These are phyloP conservation scores for Leptocoma aspasia DNA, from an alignment of 2,113 vertebrate genomes.

Conservation along the genomic window DNA sequence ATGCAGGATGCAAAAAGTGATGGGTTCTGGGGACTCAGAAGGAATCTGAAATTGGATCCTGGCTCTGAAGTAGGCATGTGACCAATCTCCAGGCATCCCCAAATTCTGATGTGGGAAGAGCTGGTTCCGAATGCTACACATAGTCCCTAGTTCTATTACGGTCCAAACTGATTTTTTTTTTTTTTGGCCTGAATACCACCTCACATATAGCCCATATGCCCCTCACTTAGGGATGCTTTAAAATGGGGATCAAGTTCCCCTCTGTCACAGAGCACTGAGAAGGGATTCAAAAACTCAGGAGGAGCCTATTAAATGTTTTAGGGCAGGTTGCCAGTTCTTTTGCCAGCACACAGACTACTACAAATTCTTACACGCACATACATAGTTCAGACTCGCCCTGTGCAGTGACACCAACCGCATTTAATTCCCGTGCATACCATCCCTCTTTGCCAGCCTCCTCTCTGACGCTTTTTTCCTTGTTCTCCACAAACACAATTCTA, in stretches of 20 bases:
- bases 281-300: constrained; percentile 36
- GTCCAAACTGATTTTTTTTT: not conserved
- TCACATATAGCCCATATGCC: not conserved
- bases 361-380: constrained; percentile 62
- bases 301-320: constrained; percentile 35
- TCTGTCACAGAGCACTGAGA: not conserved
- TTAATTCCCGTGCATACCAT: constrained; percentile 58
- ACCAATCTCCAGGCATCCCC: not conserved
- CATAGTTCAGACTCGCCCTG: constrained; percentile 57
- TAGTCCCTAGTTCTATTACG: not conserved
- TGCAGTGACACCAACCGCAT: constrained; percentile 48
- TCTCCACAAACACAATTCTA: constrained; percentile 40
- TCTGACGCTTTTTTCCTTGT: not conserved
- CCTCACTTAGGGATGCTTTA: not conserved
- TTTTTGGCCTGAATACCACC: not conserved
- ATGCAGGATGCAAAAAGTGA: not conserved
- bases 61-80: not conserved
- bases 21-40: not conserved
- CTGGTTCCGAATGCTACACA: not conserved
- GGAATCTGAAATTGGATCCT: not conserved
- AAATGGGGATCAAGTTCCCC: not conserved
- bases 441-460: constrained; percentile 40
- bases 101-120: not conserved
- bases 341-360: constrained; percentile 57
- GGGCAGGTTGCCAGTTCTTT: constrained; percentile 45